These are phyloP conservation scores for Ceuthmochares aereus DNA, from an alignment of 2,113 vertebrate species.

Conservation along the genomic window DNA sequence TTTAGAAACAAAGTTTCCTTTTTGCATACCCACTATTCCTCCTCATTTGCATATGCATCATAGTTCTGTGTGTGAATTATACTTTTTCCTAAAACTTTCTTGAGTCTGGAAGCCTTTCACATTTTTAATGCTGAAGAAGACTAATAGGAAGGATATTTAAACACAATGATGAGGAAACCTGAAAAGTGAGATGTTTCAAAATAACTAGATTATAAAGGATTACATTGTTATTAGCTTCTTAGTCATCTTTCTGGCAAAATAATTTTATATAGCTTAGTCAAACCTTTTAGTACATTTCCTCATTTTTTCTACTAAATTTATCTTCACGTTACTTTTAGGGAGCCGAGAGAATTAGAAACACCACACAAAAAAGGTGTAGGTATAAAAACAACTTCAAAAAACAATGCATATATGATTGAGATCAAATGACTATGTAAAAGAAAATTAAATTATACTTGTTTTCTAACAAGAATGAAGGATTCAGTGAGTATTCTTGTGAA, in stretches of 20 bases:
- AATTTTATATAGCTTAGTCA: not conserved
- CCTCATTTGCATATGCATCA: not conserved
- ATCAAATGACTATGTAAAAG: not conserved
- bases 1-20: not conserved
- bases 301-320: not conserved
- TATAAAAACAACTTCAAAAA: not conserved
- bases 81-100: not conserved
- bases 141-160: not conserved
- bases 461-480: not conserved
- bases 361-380: rapidly evolving
- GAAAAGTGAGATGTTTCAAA: not conserved
- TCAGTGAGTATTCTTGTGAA: not conserved
- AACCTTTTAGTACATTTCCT: not conserved
- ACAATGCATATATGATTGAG: not conserved
- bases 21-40: not conserved
- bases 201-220: not conserved
- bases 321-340: not conserved
- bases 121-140: not conserved
- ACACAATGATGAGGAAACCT: not conserved
- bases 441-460: not conserved
- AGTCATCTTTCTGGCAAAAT: not conserved
- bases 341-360: not conserved
- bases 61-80: not conserved
- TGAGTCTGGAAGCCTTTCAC: not conserved
- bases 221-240: not conserved